Evolutionary conservation across 1,140 invertebrate genomes (phyloP).

Genomic region (Eupristina koningsbergeri): DNA sequence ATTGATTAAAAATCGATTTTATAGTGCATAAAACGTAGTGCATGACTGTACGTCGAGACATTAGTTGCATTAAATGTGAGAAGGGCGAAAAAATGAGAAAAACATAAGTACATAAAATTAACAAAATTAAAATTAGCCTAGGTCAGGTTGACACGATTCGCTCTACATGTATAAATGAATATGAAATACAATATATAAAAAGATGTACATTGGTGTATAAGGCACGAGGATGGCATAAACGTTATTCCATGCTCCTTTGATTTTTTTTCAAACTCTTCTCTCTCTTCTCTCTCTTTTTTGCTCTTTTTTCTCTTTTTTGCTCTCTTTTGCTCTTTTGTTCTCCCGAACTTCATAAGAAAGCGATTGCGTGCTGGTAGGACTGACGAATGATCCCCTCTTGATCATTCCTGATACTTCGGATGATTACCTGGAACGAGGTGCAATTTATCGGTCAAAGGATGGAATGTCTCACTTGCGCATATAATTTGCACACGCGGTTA

Average conservation of each 20-base stretch:
- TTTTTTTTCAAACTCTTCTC: no score
- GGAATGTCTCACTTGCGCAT: background rate
- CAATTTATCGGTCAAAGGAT: background rate
- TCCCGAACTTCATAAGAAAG: no score
- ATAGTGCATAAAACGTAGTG: background rate
- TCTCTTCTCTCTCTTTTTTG: background rate
- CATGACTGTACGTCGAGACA: no score
- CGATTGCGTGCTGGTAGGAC: no score
- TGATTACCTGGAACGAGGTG: background rate
- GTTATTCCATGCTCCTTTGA: no score
- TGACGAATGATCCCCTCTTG: no score
- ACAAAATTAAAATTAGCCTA: background rate
- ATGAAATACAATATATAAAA: background rate
- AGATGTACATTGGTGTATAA: background rate
- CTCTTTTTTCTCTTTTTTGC: no score
- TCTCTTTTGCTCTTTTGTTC: no score
- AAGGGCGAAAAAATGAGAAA: no score
- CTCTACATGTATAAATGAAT: background rate
- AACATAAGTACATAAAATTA: background rate
- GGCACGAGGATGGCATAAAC: background rate
- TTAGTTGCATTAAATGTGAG: background rate
- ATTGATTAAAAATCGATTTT: background rate
- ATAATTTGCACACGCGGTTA: background rate
- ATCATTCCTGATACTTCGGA: background rate
- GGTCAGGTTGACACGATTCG: background rate